Conservation (phyloP, 2,113 vertebrate genomes). For the Camelus bactrianus region DNA sequence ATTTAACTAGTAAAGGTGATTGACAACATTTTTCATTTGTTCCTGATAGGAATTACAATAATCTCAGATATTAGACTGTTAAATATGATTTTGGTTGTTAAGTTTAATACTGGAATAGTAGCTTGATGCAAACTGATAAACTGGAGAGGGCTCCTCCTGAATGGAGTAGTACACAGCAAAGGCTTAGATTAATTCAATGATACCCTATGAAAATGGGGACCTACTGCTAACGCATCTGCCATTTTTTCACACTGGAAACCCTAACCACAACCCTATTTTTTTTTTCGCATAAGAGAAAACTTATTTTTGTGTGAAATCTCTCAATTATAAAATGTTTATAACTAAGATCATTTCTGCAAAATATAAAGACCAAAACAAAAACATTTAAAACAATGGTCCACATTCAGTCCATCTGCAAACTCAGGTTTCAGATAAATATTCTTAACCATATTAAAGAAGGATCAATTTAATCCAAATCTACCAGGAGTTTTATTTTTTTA, state of each 20-base stretch:
- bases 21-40: neutral
- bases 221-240: neutral
- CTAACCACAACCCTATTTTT: neutral
- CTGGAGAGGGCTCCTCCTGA: neutral
- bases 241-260: neutral
- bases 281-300: neutral
- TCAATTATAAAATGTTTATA: neutral
- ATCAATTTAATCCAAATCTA: neutral
- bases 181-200: neutral
- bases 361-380: neutral
- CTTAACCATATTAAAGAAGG: neutral
- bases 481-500: neutral
- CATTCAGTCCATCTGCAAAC: neutral
- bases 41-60: neutral
- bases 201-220: neutral
- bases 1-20: neutral
- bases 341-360: neutral
- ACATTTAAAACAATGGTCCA: neutral
- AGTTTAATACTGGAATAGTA: neutral
- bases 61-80: neutral
- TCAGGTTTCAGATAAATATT: conserved; percentile 41
- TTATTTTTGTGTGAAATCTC: neutral
- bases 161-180: neutral
- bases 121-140: neutral
- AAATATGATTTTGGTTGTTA: neutral